Conservation (phyloP, 2,888 invertebrate genomes). For the Andrena fulva region DNA sequence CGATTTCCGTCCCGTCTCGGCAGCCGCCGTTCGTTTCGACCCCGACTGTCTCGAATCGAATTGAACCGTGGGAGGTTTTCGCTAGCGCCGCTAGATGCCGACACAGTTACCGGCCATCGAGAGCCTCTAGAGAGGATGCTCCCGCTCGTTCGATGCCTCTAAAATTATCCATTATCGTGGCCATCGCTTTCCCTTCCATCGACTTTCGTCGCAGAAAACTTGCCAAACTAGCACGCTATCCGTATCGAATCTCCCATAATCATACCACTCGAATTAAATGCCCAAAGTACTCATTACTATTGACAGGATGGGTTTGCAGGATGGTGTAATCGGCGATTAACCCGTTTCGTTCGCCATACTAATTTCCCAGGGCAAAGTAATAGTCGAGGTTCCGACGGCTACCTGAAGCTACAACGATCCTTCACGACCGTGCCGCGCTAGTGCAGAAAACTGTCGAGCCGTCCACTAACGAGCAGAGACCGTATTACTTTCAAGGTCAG, state of each 20-base stretch:
- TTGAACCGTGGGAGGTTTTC: slow-evolving; percentile 67
- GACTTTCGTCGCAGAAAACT: neutral
- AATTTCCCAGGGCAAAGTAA: neutral
- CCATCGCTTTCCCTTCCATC: neutral
- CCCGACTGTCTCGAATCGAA: slow-evolving; percentile 36
- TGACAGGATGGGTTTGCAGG: too few relatives aligned
- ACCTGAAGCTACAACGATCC: neutral
- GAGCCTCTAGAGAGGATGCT: neutral
- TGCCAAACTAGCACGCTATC: neutral
- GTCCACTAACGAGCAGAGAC: slow-evolving; percentile 59
- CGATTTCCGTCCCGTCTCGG: slow-evolving; percentile 39
- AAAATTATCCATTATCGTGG: slow-evolving; percentile 46
- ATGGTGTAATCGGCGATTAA: neutral
- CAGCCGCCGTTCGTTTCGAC: slow-evolving; percentile 5
- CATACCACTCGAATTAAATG: neutral
- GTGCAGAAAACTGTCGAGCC: slow-evolving; percentile 43
- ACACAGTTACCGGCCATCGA: slow-evolving; percentile 68
- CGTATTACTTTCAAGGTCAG: slow-evolving; percentile 70
- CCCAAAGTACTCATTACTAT: neutral
- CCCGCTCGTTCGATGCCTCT: slow-evolving; percentile 23
- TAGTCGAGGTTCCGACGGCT: too few relatives aligned
- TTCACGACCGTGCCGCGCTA: neutral
- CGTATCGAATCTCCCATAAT: neutral
- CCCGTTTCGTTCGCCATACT: neutral
- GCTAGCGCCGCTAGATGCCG: slow-evolving; percentile 76